Conservation (phyloP, 92 coral and sea anemone species). For the Porites divaricata region DNA sequence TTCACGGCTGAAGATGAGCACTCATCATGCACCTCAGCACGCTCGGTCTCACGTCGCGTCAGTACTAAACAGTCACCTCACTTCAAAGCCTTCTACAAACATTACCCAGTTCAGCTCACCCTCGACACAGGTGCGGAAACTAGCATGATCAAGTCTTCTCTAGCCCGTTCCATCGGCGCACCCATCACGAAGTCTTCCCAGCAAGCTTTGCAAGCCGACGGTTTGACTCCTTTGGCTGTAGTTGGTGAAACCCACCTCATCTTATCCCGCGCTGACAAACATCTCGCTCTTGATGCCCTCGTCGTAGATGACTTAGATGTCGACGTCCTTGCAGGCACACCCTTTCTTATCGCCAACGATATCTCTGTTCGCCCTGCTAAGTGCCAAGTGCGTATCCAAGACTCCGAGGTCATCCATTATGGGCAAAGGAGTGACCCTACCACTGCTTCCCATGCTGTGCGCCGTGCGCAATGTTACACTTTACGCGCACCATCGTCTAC, state of each 20-base stretch:
- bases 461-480: slow-evolving; percentile 39
- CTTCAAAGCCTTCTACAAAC: slow-evolving; percentile 53
- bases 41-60: slow-evolving; percentile 49
- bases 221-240: slow-evolving; percentile 48
- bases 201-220: slow-evolving; percentile 59
- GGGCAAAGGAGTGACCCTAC: not conserved
- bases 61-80: slow-evolving; percentile 57
- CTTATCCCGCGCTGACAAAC: slow-evolving; percentile 43
- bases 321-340: slow-evolving; percentile 67
- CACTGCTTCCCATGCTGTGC: slow-evolving; percentile 13
- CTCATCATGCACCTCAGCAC: slow-evolving; percentile 16
- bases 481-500: slow-evolving; percentile 49
- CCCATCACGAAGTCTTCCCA: slow-evolving; percentile 39
- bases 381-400: slow-evolving; percentile 53
- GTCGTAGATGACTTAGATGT: slow-evolving; percentile 60
- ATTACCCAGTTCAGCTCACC: slow-evolving; percentile 53
- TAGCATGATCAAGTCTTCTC: slow-evolving; percentile 1
- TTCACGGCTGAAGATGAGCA: slow-evolving; percentile 19
- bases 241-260: slow-evolving; percentile 50
- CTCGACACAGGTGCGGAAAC: slow-evolving; percentile 58
- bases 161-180: slow-evolving; percentile 45
- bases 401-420: slow-evolving; percentile 48
- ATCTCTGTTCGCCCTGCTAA: slow-evolving; percentile 66
- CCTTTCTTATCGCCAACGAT: slow-evolving; percentile 60
- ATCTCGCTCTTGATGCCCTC: slow-evolving; percentile 55